Conservation (phyloP, 2,888 invertebrate species). For the Tiliacea aurago region DNA sequence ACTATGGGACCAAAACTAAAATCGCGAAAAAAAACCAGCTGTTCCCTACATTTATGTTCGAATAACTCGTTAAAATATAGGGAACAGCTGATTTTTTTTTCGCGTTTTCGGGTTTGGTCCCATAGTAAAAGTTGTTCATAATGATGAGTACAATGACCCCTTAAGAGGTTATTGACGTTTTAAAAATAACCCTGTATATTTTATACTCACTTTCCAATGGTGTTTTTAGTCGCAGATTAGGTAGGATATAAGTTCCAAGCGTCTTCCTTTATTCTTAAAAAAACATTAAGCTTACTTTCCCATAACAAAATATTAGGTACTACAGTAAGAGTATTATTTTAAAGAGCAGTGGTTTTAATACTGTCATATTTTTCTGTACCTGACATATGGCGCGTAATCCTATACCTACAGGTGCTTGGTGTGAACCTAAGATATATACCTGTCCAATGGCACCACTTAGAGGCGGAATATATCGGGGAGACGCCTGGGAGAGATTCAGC, state of each 20-base stretch:
- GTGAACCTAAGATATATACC: neutral
- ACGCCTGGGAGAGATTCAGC: slow-evolving; percentile 54
- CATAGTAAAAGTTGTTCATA: too few relatives aligned
- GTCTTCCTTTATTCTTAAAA: neutral
- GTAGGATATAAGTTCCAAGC: neutral
- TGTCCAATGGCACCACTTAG: slow-evolving; percentile 31
- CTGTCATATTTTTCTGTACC: neutral
- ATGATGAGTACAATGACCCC: too few relatives aligned
- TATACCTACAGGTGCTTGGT: neutral
- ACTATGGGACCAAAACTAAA: too few relatives aligned
- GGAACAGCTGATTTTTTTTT: too few relatives aligned
- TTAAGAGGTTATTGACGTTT: too few relatives aligned
- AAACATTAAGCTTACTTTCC: neutral
- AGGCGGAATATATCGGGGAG: slow-evolving; percentile 34
- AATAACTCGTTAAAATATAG: too few relatives aligned
- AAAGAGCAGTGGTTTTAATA: neutral
- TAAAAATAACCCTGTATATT: too few relatives aligned
- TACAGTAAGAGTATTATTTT: neutral
- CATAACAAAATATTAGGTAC: neutral
- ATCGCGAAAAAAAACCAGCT: too few relatives aligned
- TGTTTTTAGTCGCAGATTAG: neutral
- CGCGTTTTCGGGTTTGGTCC: too few relatives aligned
- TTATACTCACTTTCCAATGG: neutral
- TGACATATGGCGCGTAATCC: neutral
- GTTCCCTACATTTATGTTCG: too few relatives aligned